A percentile compares a stretch with the other conserved stretches of the same genome.
Conservation (phyloP, 1,140 invertebrate species). For the Eumaeus atala region DNA sequence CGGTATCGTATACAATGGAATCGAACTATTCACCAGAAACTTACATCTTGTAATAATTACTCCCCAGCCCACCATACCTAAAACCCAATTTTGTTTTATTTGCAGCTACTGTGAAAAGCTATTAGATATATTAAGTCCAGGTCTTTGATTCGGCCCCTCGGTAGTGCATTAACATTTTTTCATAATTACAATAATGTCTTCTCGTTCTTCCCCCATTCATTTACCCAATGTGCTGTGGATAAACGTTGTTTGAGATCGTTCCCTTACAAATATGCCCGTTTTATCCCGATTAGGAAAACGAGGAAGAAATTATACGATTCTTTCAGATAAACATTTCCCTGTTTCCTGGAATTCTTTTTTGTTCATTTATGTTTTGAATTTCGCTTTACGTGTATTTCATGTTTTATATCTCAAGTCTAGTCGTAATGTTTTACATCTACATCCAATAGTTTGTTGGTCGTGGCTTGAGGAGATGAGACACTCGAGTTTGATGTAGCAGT, state of each 20-base stretch:
- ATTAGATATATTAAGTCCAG: constrained; percentile 14
- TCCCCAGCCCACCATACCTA: constrained; percentile 1
- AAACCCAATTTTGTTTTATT: constrained; percentile 9
- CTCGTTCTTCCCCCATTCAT: constrained; percentile 69
- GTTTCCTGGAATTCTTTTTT: constrained; percentile 6
- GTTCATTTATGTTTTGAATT: constrained; percentile 5
- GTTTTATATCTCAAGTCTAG: not conserved
- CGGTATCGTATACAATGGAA: too few species aligned
- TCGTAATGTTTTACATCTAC: constrained; percentile 2
- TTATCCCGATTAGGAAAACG: constrained; percentile 57
- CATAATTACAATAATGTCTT: constrained; percentile 73
- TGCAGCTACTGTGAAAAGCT: constrained; percentile 7
- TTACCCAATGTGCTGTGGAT: constrained; percentile 69
- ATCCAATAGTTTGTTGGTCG: too few species aligned
- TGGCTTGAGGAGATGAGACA: too few species aligned
- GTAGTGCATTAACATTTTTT: constrained; percentile 50
- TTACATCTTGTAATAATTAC: not conserved
- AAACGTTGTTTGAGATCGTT: constrained; percentile 64
- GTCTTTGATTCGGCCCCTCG: constrained; percentile 24
- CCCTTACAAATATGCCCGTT: constrained; percentile 62
- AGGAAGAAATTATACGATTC: constrained; percentile 27
- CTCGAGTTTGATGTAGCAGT: too few species aligned
- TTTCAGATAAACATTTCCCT: constrained; percentile 12
- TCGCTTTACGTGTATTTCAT: constrained; percentile 11
- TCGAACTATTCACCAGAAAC: too few species aligned